Base-by-base conservation (phyloP, 2,797 vertebrate species). In the Cynopterus sphinx region DNA sequence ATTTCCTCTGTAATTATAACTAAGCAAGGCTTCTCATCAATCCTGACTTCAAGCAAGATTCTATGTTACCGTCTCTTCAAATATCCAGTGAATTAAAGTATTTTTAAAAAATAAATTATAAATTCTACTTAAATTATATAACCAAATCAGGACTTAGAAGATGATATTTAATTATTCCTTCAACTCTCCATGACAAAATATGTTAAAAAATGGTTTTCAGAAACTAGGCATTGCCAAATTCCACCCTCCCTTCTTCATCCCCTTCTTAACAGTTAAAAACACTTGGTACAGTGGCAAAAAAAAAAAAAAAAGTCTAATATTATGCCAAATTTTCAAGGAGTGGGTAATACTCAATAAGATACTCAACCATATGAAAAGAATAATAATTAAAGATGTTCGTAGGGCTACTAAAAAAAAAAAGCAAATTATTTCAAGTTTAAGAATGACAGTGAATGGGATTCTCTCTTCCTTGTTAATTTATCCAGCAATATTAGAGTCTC, bases 301-400 rank as follows among this genome's bases (percentile, higher is more conserved):
- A 59, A 83, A 95, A 94, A 53, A n/a, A n/a, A n/a, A n/a, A n/a
- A n/a, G 9, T 43, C 41, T 61, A 81, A 82, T 63, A 53, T 84
- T 87, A 63, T 59, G 90, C 11, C 28, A n/a, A 24, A 33, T 85
- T 43, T 96, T 93, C 59, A 63, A 96, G 73, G 0, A 89, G 36
- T 92, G 49, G 97, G 89, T 73, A 97, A 91, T 92, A 95, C 55
- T 73, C 88, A 92, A 92, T 94, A 97, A 97, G 96, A 96, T 92
- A 94, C 10, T 78, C 91, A 97, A 81, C 17, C 43, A 95, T 77
- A 77, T 96, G 87, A 82, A 94, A 96, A 94, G 96, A 93, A 85
- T 73, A 91, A 92, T 94, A 96, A 92, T 53, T 94, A 55, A 94
- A 96, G 46, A 95, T 88, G 68, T 90, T 79, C 31, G 43, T 31